Conservation (phyloP, 2,113 vertebrate species). For the Lophochroa leadbeateri region DNA sequence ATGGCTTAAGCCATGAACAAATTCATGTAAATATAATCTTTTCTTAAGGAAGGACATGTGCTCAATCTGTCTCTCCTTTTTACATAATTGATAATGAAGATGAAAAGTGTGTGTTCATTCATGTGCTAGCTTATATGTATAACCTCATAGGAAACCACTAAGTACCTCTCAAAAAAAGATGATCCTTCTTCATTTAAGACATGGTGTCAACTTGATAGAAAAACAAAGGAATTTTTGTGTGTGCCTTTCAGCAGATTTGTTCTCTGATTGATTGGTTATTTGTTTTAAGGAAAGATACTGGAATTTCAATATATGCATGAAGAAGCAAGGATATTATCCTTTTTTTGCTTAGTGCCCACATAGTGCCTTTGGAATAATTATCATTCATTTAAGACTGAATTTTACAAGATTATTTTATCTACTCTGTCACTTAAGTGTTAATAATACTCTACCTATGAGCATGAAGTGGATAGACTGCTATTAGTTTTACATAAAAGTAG, state of each 20-base stretch:
- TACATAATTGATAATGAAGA: neutral
- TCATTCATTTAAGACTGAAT: neutral
- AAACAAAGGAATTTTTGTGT: neutral
- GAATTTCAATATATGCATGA: neutral
- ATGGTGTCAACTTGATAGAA: neutral
- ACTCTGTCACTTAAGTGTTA: neutral
- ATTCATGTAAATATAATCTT: neutral
- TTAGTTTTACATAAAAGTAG: neutral
- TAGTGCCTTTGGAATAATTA: neutral
- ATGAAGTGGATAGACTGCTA: neutral
- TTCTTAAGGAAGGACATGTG: neutral
- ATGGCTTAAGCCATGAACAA: neutral
- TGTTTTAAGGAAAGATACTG: neutral
- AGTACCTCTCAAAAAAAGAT: neutral
- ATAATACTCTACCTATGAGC: neutral
- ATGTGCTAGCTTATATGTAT: neutral
- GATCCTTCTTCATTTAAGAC: neutral
- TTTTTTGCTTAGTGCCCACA: neutral
- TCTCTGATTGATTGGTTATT: neutral
- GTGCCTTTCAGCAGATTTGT: neutral
- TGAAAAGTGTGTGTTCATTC: neutral
- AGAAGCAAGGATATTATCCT: neutral
- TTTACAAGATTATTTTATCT: slow-evolving; percentile 17
- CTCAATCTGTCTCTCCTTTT: neutral
- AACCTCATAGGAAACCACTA: neutral